Conservation (phyloP, 2,113 vertebrate species). For the Hepsetus odoe region DNA sequence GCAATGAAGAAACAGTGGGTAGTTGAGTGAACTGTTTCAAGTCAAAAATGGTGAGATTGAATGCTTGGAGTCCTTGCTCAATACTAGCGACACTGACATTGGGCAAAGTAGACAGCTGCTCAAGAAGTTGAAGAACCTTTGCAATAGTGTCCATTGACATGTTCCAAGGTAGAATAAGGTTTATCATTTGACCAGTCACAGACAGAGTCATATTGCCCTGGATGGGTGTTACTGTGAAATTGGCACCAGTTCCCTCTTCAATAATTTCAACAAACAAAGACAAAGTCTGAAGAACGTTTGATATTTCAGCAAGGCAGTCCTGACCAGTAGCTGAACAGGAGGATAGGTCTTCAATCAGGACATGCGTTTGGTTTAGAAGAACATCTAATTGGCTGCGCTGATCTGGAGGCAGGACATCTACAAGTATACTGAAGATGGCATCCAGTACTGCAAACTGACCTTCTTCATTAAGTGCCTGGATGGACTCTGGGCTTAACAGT, state of each 20-base stretch:
- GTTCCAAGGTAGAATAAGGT: constrained; percentile 62
- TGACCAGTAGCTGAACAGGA: constrained; percentile 53
- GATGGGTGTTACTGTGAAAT: not conserved
- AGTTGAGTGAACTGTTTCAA: constrained; percentile 56
- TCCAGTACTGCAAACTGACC: constrained; percentile 59
- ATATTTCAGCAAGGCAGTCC: constrained; percentile 60
- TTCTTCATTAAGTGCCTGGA: constrained; percentile 56
- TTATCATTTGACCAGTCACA: constrained; percentile 54
- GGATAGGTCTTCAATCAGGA: constrained; percentile 57
- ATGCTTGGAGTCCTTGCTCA: constrained; percentile 60
- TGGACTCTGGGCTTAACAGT: constrained; percentile 57
- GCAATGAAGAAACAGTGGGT: constrained; percentile 52
- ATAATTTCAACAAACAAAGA: constrained; percentile 52
- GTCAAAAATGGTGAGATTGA: constrained; percentile 67
- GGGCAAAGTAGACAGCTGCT: constrained; percentile 49
- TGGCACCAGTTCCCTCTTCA: not conserved
- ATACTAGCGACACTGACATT: constrained; percentile 59
- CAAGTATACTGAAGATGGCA: constrained; percentile 56
- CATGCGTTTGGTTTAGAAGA: constrained; percentile 59
- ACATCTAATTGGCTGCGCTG: constrained; percentile 47
- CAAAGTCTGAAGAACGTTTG: constrained; percentile 64
- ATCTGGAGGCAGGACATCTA: constrained; percentile 56
- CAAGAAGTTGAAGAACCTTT: constrained; percentile 62
- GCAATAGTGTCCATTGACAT: constrained; percentile 53
- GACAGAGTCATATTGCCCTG: constrained; percentile 53